Base-by-base conservation (phyloP, 2,797 vertebrate species). In the Lepilemur septentrionalis region DNA sequence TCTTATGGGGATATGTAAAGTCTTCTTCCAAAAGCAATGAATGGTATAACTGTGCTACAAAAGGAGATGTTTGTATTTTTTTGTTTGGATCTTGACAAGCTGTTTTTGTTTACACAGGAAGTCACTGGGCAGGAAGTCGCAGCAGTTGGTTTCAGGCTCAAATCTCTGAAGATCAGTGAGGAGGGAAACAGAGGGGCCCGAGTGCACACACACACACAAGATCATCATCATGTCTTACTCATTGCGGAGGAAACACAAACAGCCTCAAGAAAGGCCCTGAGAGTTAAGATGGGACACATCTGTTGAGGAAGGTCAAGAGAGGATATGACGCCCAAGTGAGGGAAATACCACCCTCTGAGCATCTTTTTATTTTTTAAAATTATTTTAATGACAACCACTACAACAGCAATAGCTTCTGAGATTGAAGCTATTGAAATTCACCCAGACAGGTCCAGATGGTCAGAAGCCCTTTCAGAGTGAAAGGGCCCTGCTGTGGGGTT, bases 41-140 rank as follows among this genome's bases (percentile, higher is more conserved):
- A 81, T 95, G 75, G 75, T 48, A 22, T 73, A 61, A 73, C 72
- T 35, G 83, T 59, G 50, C 76, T 55, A 22, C 78, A 12, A 75
- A 76, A 95, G 38, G 73, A 76, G 55, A 87, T 81, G 59, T 79
- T 92, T 94, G 32, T 93, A 70, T 70, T 89, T 96, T 94, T 89
- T 76, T 63, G 14, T 95, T 96, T 88, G 94, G 79, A 61, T 84
- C 41, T 87, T 75, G 38, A 92, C 22, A 48, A 89, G 57, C 38
- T 96, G 80, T 78, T 94, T 97, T 95, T 97, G 67, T 96, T 97
- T 97, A 97, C 72, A 94, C 41, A 92, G 82, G 78, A 92, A 97
- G 72, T 94, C 69, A 38, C 32, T 46, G 63, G 76, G 69, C 87
- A 92, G 96, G 89, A 97, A 96, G 81, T 94, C 55, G 41, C 43